phyloP scores from a whole-genome alignment of 2,888 invertebrate species.

The Macrophya alboannulata region DNA sequence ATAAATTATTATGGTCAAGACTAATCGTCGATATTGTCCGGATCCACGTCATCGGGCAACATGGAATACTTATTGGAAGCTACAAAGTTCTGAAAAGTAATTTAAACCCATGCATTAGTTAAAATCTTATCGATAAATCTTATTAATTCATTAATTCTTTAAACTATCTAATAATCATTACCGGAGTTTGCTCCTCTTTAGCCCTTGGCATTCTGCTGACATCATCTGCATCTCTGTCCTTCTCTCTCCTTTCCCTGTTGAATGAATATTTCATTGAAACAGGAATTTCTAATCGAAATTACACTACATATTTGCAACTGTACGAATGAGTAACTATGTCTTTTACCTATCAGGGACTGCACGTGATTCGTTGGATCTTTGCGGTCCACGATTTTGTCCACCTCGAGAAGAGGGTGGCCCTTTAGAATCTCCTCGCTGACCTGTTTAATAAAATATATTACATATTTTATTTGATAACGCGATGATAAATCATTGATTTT shows the following conservation, averaged over 20 bases:
- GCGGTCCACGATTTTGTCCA: slow-evolving; percentile 64
- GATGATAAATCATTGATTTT: background rate
- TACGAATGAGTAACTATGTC: background rate
- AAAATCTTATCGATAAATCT: background rate
- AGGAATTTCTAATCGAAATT: slow-evolving; percentile 62
- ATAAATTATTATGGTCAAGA: slow-evolving; percentile 69
- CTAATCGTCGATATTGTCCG: slow-evolving; percentile 79
- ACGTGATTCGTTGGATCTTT: slow-evolving; percentile 68
- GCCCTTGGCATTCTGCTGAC: slow-evolving; percentile 86
- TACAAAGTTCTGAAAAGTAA: slow-evolving; percentile 85
- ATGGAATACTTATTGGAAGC: slow-evolving; percentile 90
- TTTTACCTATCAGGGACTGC: slow-evolving; percentile 67
- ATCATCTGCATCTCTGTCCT: slow-evolving; percentile 78
- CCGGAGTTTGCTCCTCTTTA: slow-evolving; percentile 88
- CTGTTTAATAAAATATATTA: slow-evolving; percentile 56
- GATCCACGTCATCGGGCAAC: slow-evolving; percentile 86
- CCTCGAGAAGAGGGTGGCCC: slow-evolving; percentile 64
- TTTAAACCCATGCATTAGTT: slow-evolving; percentile 48
- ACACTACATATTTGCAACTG: background rate
- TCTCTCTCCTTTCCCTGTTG: slow-evolving; percentile 65
- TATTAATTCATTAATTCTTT: slow-evolving; percentile 15
- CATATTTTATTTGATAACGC: background rate
- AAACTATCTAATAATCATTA: slow-evolving; percentile 75
- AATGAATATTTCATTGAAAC: slow-evolving; percentile 62
- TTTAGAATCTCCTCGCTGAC: slow-evolving; percentile 70